Base-by-base conservation (phyloP, 2,888 invertebrate genomes). In the Hyposoter dolosus region DNA sequence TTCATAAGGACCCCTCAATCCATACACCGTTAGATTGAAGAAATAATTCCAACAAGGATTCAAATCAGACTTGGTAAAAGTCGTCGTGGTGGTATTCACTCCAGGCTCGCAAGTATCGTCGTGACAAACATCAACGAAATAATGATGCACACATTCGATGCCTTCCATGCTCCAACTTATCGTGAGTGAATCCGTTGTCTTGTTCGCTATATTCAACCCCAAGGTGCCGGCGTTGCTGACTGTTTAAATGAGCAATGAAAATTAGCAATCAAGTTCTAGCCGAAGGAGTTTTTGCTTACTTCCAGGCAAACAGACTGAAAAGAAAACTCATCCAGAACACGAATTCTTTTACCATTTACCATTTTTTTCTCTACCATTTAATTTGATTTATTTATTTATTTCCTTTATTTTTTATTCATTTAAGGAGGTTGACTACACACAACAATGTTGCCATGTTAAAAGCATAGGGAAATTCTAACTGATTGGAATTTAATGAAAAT, bases 11-110 rank as follows among this genome's bases (percentile, higher is more conserved):
- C 65, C 78, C 7, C 32, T 72, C 15, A 23, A 78, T 35, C 79
- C 65, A 80, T 68, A 53, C 23, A 89, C 88, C 0, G 86, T 83
- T 28, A 90, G 87, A 68, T 83, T 87, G 65, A 88, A 88, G 40
- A 71, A 80, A 56, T 89, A 90, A 28, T 75, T 71, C 23, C 56
- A 60, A 50, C 90, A 90, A 15, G 90, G 89, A 12, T 53, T 66
- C 23, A 89, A 68, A 63, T 83, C 69, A 1, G 85, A 82, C 19
- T 82, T 86, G 23, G 84, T 88, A 60, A 84, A 89, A 32, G 83
- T 65, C 40, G 85, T 85, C 17, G 50, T 50, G 19, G 47, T 87
- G 9, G 60, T 66, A 2, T 45, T 28, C 7, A 19, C 74, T 23
- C 50, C 72, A 12, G 72, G 79, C 5, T 28, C 28, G 65, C 89